Evolutionary conservation across 2,888 invertebrate genomes (phyloP), one percentile per base, ranked within the genome.

Genomic region (Chirona hameri): DNA sequence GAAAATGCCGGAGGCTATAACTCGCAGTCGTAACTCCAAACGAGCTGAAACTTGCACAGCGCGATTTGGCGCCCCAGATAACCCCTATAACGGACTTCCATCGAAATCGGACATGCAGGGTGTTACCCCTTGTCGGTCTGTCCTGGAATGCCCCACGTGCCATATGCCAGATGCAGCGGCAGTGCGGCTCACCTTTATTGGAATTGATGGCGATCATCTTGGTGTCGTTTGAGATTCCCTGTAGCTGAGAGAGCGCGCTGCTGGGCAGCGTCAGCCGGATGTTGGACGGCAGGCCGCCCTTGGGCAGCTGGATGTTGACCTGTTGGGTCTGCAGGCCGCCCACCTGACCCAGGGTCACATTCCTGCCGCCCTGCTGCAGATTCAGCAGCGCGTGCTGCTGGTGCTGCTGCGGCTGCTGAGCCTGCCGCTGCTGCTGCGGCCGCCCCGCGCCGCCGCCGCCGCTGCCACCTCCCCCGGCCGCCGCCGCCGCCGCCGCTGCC

Each of bases 281-380:
- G 46, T 76, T 76, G 21, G 39, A 46, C 46, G 76, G 24, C 46
- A 76, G 46, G 12, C 76, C 76, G 46, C 76, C 76, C 76, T 76
- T 76, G 10, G 76, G 39, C 76, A 76, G 46, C 76, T 76, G 76
- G 46, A 76, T 76, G 76, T 46, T 76, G 46, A 76, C 39, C 46
- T 27, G 76, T 46, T 39, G 76, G 3, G 76, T 14, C 31, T 14
- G 18, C 15, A 72, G 39, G 39, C 76, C 76, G 39, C 46, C 76
- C 76, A 76, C 24, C 39, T 39, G 76, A 4, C 46, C 76, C 24
- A 76, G 76, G 18, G 39, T 46, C 9, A 76, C 39, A 24, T 39
- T 39, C 21, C 76, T 29, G 18, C 72, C 24, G 46, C 46, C 76
- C 7, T 39, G 24, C 76, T 39, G 76, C 76, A 76, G 39, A 39